These are phyloP conservation scores for Apoda limacodes DNA, from an alignment of 2,888 invertebrate genomes.

Conservation along the genomic window DNA sequence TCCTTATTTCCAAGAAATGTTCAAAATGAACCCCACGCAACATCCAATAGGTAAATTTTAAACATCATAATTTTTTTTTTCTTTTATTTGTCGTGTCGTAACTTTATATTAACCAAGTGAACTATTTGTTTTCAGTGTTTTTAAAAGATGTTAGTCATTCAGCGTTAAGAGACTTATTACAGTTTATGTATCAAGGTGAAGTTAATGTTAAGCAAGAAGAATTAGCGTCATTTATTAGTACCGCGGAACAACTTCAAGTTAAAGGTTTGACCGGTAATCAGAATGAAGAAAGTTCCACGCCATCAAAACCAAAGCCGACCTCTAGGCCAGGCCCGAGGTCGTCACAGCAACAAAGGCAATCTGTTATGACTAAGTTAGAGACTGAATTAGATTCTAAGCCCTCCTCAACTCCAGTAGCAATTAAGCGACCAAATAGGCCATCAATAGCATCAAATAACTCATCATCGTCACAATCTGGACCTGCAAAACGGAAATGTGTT, in stretches of 20 bases:
- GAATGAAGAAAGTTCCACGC: slow-evolving; percentile 69
- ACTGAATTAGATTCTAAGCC: slow-evolving; percentile 73
- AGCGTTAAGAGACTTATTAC: slow-evolving; percentile 76
- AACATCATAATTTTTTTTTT: slow-evolving; percentile 2
- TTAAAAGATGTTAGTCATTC: slow-evolving; percentile 78
- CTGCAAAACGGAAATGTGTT: slow-evolving; percentile 67
- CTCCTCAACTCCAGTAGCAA: slow-evolving; percentile 71
- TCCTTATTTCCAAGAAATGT: slow-evolving; percentile 80
- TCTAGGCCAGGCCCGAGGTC: slow-evolving; percentile 74
- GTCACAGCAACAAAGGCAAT: slow-evolving; percentile 73
- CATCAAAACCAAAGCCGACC: slow-evolving; percentile 69
- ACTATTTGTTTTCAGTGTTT: slow-evolving; percentile 67
- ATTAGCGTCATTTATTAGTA: slow-evolving; percentile 77
- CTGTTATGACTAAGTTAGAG: slow-evolving; percentile 73
- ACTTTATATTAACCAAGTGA: slow-evolving; percentile 11
- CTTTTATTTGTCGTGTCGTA: slow-evolving; percentile 4
- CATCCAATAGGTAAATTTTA: slow-evolving; percentile 72
- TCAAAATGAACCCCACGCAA: slow-evolving; percentile 77
- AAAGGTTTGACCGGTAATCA: slow-evolving; percentile 78
- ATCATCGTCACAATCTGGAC: slow-evolving; percentile 69
- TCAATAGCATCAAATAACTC: slow-evolving; percentile 72
- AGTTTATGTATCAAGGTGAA: slow-evolving; percentile 80
- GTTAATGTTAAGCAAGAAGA: slow-evolving; percentile 80
- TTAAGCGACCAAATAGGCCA: slow-evolving; percentile 75
- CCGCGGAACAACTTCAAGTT: slow-evolving; percentile 78